Evolutionary conservation across 1,140 invertebrate species (phyloP), one percentile per base, ranked within the genome.

Genomic region (Brachionus angularis): DNA sequence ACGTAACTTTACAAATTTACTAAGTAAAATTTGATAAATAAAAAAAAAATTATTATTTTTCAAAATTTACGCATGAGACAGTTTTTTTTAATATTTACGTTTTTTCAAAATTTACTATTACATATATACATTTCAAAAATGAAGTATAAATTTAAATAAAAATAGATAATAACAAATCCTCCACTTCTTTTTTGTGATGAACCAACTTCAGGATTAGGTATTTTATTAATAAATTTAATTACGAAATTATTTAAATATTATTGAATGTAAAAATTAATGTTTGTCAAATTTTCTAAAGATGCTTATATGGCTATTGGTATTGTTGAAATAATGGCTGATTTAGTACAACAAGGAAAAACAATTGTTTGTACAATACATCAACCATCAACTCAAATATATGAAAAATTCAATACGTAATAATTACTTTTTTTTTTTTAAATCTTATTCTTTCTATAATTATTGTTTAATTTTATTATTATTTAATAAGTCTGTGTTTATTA

Each of bases 101-200:
- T n/a, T n/a, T n/a, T n/a, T n/a, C n/a, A n/a, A n/a, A n/a, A n/a
- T n/a, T n/a, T n/a, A n/a, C n/a, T n/a, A n/a, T n/a, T n/a, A n/a
- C n/a, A n/a, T n/a, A n/a, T n/a, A n/a, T n/a, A n/a, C n/a, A n/a
- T n/a, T n/a, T n/a, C n/a, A 29, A 52, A 29, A 25, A 5, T 52
- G 5, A 29, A n/a, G 12, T 27, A 3, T 27, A 7, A 2, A 12
- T 29, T 52, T n/a, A 21, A 52, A 14, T 27, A 4, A 52, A 52
- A 27, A 29, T 52, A 52, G 33, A 82, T 96, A 16, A 83, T 97
- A 23, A 97, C 92, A 0, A 89, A 97, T 83, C 94, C 94, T 1
- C 88, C 91, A 1, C 80, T 98, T 34, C 86, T 98, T 85, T 93
- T 98, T 77, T 96, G 93, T 80, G 95, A 98, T 78, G 95, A 98